Evolutionary conservation across 2,797 vertebrate genomes (phyloP).

Genomic region (Sebastes nivosus): DNA sequence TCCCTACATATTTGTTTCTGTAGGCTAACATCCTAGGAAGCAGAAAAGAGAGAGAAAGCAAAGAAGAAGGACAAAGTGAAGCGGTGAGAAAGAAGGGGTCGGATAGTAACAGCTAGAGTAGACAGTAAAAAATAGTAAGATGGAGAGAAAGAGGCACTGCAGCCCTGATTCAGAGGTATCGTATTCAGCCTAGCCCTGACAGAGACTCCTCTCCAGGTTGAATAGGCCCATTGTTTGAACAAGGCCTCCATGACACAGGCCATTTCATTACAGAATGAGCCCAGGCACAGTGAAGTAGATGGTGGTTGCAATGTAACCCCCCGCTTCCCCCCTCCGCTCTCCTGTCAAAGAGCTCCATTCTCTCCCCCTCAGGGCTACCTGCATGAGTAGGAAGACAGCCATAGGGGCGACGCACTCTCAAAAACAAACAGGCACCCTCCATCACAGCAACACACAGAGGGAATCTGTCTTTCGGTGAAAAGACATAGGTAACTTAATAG

Average conservation of each 20-base stretch:
- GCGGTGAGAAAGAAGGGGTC: slow-evolving; percentile 20
- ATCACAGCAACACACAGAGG: slow-evolving; percentile 49
- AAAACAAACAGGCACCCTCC: slow-evolving; percentile 72
- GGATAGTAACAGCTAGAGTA: slow-evolving; percentile 21
- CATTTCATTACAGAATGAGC: slow-evolving; percentile 82
- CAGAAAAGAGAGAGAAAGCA: not conserved
- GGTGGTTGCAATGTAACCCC: slow-evolving; percentile 71
- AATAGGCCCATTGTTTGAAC: slow-evolving; percentile 83
- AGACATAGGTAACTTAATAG: slow-evolving; percentile 62
- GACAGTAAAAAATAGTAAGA: slow-evolving; percentile 52
- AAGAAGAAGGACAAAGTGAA: slow-evolving; percentile 17
- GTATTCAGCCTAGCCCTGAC: slow-evolving; percentile 75
- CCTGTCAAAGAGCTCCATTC: slow-evolving; percentile 72
- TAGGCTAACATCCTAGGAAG: not conserved
- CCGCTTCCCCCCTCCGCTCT: slow-evolving; percentile 26
- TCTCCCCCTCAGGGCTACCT: slow-evolving; percentile 65
- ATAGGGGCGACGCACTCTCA: slow-evolving; percentile 70
- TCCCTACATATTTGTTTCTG: slow-evolving; percentile 1
- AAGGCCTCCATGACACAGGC: slow-evolving; percentile 80
- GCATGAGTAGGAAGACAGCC: slow-evolving; percentile 67
- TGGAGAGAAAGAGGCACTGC: slow-evolving; percentile 64
- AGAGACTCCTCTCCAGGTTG: slow-evolving; percentile 76
- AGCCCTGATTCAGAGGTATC: slow-evolving; percentile 81
- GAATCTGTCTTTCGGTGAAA: slow-evolving; percentile 54
- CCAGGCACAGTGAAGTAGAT: slow-evolving; percentile 66